Conservation (phyloP, 2,113 vertebrate genomes). For the Ia io region DNA sequence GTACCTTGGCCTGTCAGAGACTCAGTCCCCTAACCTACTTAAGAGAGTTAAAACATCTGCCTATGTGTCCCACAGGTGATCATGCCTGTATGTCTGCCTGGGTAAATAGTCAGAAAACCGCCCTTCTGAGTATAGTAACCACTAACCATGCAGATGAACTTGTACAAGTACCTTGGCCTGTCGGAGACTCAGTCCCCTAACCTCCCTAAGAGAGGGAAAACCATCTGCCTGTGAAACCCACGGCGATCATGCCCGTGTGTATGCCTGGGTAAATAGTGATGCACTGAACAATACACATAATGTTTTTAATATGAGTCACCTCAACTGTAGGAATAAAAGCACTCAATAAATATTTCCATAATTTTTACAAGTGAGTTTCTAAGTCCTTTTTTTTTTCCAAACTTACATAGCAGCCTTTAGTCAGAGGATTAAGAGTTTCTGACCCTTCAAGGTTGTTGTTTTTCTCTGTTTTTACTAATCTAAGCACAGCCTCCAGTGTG, state of each 20-base stretch:
- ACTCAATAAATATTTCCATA: background rate
- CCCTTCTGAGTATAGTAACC: background rate
- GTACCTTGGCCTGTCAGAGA: background rate
- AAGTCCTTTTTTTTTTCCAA: background rate
- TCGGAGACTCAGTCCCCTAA: background rate
- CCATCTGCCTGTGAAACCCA: background rate
- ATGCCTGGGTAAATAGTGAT: background rate
- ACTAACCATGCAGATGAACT: background rate
- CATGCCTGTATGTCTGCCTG: background rate
- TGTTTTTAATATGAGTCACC: background rate
- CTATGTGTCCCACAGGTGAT: background rate
- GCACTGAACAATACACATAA: background rate
- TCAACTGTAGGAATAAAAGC: background rate
- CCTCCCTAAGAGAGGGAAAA: background rate
- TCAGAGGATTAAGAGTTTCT: background rate
- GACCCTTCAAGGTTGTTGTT: background rate
- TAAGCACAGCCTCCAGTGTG: background rate
- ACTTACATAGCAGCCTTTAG: background rate
- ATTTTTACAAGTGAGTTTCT: background rate
- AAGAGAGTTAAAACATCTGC: background rate
- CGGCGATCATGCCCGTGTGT: too few species aligned
- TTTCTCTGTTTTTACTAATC: background rate
- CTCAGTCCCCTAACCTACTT: background rate
- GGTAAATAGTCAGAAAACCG: conserved; percentile 9
- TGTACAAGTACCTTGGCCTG: background rate